Evolutionary conservation across 2,113 vertebrate genomes (phyloP).

Genomic region (Spheniscus mendiculus): DNA sequence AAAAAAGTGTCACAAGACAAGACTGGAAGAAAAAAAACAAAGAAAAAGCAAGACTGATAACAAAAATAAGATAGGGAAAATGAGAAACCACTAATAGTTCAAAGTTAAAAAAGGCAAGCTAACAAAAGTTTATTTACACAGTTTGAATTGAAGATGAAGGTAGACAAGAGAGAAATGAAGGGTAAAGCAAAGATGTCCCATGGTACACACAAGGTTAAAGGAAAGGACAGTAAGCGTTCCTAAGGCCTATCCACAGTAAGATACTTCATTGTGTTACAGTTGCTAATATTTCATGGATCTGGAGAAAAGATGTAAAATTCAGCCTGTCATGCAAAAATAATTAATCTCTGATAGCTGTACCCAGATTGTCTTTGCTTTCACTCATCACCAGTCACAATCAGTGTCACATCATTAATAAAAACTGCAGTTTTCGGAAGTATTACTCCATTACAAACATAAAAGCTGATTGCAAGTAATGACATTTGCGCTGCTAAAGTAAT

Average conservation of each 20-base stretch:
- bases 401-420: neutral
- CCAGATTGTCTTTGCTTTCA: neutral
- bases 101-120: neutral
- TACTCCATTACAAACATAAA: neutral
- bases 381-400: neutral
- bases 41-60: neutral
- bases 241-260: neutral
- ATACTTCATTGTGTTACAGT: neutral
- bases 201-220: neutral
- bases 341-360: neutral
- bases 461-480: neutral
- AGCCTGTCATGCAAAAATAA: neutral
- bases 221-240: neutral
- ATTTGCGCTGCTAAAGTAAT: neutral
- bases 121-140: neutral
- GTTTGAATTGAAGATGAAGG: neutral
- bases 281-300: neutral
- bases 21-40: neutral
- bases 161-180: neutral
- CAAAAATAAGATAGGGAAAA: neutral
- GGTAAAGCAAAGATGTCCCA: neutral
- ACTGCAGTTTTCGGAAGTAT: neutral
- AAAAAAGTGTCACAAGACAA: accelerated
- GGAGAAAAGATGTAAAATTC: neutral
- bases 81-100: neutral